phyloP scores from a whole-genome alignment of 2,113 vertebrate genomes.

The Glareola pratincola region DNA sequence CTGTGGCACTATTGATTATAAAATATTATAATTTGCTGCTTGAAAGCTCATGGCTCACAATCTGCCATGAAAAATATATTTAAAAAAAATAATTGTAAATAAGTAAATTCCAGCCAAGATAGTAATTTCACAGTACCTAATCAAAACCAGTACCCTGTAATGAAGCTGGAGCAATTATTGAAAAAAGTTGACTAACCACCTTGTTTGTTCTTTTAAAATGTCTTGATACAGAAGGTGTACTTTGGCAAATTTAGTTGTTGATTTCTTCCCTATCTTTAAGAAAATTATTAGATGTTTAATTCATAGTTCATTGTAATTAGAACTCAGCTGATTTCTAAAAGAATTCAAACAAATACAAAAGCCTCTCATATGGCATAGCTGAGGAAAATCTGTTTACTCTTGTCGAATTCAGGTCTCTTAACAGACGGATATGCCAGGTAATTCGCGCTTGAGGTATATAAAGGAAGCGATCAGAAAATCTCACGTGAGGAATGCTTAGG shows the following conservation, averaged over 20 bases:
- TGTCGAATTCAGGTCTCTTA: not conserved
- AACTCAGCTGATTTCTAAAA: not conserved
- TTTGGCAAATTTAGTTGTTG: not conserved
- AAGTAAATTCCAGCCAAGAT: slow-evolving; percentile 22
- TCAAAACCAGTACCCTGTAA: not conserved
- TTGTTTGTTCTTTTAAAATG: not conserved
- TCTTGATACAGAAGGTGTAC: not conserved
- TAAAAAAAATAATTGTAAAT: slow-evolving; percentile 41
- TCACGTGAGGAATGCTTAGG: not conserved
- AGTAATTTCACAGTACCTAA: slow-evolving; percentile 13
- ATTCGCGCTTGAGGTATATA: not conserved
- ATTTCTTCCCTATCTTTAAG: not conserved
- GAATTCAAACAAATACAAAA: not conserved
- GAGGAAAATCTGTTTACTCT: not conserved
- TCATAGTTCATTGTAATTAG: not conserved
- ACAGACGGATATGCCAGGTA: not conserved
- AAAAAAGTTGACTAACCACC: not conserved
- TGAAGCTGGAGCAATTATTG: not conserved
- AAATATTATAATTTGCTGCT: slow-evolving; percentile 78
- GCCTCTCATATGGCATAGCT: not conserved
- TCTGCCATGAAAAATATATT: not conserved
- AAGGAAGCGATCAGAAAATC: not conserved
- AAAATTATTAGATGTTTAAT: not conserved
- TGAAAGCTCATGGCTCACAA: slow-evolving; percentile 67
- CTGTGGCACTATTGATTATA: slow-evolving; percentile 78